A percentile compares a stretch with the other conserved stretches of the same genome.
Conservation (phyloP, 2,888 invertebrate genomes). For the Melipona beecheii region DNA sequence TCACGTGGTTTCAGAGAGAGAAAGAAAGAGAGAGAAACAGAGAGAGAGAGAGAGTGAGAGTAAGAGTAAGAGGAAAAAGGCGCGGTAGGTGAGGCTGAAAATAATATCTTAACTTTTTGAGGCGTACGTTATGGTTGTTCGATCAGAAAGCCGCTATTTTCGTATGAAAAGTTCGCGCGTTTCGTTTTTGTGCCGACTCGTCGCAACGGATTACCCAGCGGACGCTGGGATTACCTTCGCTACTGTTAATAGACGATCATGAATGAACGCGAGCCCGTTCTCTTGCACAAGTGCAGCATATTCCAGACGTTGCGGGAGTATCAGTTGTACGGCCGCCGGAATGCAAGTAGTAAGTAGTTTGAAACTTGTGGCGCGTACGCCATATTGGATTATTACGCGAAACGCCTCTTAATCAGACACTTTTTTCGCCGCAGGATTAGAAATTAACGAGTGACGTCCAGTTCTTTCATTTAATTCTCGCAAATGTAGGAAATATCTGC, state of each 20-base stretch:
- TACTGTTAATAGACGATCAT: slow-evolving; percentile 53
- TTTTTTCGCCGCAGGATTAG: too few species aligned
- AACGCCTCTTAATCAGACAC: too few species aligned
- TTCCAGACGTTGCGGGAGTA: slow-evolving; percentile 26
- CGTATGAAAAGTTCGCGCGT: slow-evolving; percentile 27
- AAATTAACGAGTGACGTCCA: too few species aligned
- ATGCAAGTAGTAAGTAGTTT: slow-evolving; percentile 22
- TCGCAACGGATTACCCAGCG: slow-evolving; percentile 40
- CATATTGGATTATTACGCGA: slow-evolving; percentile 9
- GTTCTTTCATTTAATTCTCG: too few species aligned
- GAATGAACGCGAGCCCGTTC: slow-evolving; percentile 45
- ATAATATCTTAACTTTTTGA: not conserved
- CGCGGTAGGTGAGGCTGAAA: not conserved
- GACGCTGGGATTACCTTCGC: slow-evolving; percentile 51
- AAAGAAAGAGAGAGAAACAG: too few species aligned
- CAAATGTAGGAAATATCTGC: too few species aligned
- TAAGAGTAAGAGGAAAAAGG: not conserved
- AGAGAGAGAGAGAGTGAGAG: too few species aligned
- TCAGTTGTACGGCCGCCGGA: slow-evolving; percentile 17
- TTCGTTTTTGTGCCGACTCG: slow-evolving; percentile 34
- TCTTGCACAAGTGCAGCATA: slow-evolving; percentile 10
- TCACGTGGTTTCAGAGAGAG: not conserved
- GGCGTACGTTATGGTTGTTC: not conserved
- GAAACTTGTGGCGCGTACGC: slow-evolving; percentile 10
- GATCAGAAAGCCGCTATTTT: slow-evolving; percentile 21